Percentiles rank a stretch among this genome's conserved stretches.
These are phyloP conservation scores for Mastacembelus armatus DNA, from an alignment of 2,797 vertebrate species.

Conservation along the genomic window DNA sequence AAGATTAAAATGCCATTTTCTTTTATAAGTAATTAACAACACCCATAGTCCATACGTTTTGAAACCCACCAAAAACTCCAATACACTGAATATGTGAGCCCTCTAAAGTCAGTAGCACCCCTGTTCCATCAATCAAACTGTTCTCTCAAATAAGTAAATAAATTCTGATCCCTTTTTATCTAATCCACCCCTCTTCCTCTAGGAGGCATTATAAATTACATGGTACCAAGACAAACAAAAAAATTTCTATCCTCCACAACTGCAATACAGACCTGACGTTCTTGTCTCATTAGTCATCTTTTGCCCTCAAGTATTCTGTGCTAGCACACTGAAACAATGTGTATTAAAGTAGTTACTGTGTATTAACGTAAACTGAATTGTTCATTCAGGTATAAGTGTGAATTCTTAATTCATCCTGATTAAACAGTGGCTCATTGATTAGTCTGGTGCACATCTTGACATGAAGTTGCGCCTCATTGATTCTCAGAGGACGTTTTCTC, in stretches of 20 bases:
- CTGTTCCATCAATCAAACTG: neutral
- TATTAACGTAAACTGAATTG: neutral
- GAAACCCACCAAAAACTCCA: neutral
- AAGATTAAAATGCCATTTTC: too few species aligned
- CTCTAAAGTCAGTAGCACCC: neutral
- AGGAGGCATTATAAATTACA: too few species aligned
- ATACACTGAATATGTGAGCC: neutral
- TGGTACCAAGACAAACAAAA: too few species aligned
- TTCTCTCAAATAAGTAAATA: neutral
- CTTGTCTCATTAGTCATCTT: too few species aligned
- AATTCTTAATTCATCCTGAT: neutral
- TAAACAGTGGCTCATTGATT: neutral
- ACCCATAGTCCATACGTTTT: neutral
- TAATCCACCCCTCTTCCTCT: too few species aligned
- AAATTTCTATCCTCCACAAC: too few species aligned
- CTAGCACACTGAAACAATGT: too few species aligned
- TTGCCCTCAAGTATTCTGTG: too few species aligned
- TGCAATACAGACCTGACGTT: too few species aligned
- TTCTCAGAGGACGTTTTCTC: neutral
- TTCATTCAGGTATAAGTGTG: neutral
- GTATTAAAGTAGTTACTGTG: too few species aligned
- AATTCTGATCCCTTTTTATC: neutral
- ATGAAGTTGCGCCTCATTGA: neutral
- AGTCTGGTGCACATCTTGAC: neutral
- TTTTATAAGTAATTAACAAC: too few species aligned